A percentile compares a stretch with the other conserved stretches of the same genome.
Conservation (phyloP, 2,797 vertebrate genomes). For the Lacerta agilis region DNA sequence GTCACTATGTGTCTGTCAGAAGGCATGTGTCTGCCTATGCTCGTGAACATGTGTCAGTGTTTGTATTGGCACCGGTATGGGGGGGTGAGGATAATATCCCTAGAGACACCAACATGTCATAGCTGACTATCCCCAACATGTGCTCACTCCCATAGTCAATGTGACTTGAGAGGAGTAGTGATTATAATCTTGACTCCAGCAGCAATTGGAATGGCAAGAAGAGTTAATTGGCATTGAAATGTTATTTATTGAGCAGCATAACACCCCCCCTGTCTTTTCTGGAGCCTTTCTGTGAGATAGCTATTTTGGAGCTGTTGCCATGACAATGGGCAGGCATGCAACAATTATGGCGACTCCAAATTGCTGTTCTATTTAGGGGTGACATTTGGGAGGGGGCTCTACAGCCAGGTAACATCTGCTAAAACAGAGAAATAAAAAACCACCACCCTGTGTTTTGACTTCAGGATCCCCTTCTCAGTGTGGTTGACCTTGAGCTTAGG, state of each 20-base stretch:
- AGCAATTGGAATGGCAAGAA: background rate
- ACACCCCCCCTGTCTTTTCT: background rate
- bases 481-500: background rate
- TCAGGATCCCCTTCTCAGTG: background rate
- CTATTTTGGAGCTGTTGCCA: constrained; percentile 43
- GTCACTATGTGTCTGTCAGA: background rate
- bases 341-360: constrained; percentile 19
- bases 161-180: background rate
- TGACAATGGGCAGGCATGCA: constrained; percentile 16
- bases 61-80: background rate
- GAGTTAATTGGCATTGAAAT: background rate
- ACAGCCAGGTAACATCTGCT: background rate
- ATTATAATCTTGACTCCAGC: background rate
- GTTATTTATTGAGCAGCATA: constrained; percentile 13
- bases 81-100: background rate
- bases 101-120: background rate
- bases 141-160: background rate
- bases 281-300: constrained; percentile 6
- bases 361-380: constrained; percentile 27
- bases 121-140: background rate
- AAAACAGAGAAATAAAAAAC: background rate
- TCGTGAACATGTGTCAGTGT: background rate
- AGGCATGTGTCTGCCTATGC: background rate
- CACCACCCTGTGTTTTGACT: background rate
- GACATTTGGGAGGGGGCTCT: background rate